Evolutionary conservation across 1,140 invertebrate genomes (phyloP), one percentile per base, ranked within the genome.

Genomic region (Homarus americanus): DNA sequence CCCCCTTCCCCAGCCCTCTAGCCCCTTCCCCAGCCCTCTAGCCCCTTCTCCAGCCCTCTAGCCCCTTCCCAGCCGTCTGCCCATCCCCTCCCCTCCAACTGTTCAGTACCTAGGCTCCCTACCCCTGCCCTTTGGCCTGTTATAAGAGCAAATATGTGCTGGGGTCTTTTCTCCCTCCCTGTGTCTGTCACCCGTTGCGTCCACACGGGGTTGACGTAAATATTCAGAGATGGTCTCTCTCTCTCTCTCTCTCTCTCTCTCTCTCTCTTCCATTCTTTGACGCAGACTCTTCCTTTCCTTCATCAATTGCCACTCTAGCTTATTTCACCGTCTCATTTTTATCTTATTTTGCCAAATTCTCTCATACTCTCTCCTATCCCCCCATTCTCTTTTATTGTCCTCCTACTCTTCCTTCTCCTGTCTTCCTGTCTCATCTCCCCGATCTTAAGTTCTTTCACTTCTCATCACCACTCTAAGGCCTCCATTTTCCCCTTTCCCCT

Each of bases 221-320:
- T 78, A 78, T 40, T 78, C 41, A 75, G 20, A 34, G 24, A 40
- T 34, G 72, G 32, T 75, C 28, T n/a, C 72, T 75, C 20, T 75
- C 72, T 20, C 72, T 28, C 4, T 72, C 66, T 72, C 66, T 24
- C 66, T 28, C 24, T 34, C 4, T 24, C 32, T 72, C 66, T 75
- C 32, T 38, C 72, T 38, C 1, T 34, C 5, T 15, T 49, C 3
- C 72, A 75, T 32, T 75, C 32, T 49, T 7, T 49, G 44, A 7
- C 4, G 4, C 44, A 49, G 2, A 5, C 66, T 69, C 66, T 69
- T 7, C 20, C 66, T 69, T 24, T n/a, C 66, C n/a, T n/a, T n/a
- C n/a, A n/a, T n/a, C n/a, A n/a, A n/a, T n/a, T n/a, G n/a, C n/a
- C n/a, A n/a, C n/a, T n/a, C n/a, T n/a, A n/a, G n/a, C n/a, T n/a